Evolutionary conservation across 2,888 invertebrate genomes (phyloP).

Genomic region (Onthophagus sagittarius): DNA sequence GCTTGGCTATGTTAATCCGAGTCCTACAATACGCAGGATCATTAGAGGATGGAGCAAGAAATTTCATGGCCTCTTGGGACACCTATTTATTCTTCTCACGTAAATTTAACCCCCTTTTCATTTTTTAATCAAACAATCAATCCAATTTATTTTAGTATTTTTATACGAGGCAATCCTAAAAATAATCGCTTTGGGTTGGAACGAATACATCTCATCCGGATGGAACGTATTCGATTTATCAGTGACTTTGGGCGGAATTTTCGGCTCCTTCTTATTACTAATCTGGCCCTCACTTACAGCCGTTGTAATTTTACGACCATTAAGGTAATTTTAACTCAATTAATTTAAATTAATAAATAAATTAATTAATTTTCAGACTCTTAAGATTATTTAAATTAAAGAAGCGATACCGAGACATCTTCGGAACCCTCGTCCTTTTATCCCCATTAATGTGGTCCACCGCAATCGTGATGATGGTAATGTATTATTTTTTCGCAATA

Average conservation of each 20-base stretch:
- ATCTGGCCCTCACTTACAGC: constrained; percentile 67
- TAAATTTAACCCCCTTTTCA: constrained; percentile 46
- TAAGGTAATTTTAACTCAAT: constrained; percentile 51
- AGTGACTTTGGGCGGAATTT: constrained; percentile 63
- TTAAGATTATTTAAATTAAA: constrained; percentile 74
- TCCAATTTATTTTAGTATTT: constrained; percentile 63
- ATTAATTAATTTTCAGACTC: constrained; percentile 43
- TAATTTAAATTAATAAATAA: not conserved
- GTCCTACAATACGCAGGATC: constrained; percentile 60
- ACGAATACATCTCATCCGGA: constrained; percentile 71
- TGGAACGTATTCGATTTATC: constrained; percentile 82
- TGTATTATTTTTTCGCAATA: constrained; percentile 87
- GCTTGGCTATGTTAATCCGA: constrained; percentile 68
- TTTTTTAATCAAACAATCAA: not conserved
- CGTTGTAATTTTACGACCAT: constrained; percentile 68
- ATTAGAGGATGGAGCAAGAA: constrained; percentile 59
- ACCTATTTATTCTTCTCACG: constrained; percentile 66
- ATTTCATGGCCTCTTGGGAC: constrained; percentile 73
- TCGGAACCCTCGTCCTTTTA: constrained; percentile 76
- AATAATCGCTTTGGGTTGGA: constrained; percentile 68
- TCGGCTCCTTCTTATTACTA: constrained; percentile 64
- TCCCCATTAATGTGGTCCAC: constrained; percentile 82
- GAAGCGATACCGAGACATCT: constrained; percentile 77
- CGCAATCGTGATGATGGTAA: constrained; percentile 74
- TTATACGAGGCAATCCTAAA: constrained; percentile 69